A percentile compares a stretch with the other conserved stretches of the same genome.
These are phyloP conservation scores for Probosciger aterrimus DNA, from an alignment of 2,113 vertebrate genomes.

Conservation along the genomic window DNA sequence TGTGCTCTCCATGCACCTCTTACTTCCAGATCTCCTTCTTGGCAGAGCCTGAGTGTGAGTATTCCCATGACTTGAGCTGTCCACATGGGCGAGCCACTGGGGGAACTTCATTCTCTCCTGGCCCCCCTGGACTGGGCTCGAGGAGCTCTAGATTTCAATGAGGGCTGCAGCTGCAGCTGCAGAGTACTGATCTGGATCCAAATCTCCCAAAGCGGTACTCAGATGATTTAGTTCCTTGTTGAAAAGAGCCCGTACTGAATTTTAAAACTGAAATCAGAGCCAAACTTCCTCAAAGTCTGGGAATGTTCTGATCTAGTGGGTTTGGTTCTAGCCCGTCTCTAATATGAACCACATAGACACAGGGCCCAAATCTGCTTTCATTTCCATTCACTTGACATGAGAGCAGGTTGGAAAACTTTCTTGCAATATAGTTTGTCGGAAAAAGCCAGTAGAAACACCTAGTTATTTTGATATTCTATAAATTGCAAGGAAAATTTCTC, in stretches of 20 bases:
- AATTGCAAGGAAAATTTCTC: background rate
- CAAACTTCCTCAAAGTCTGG: conserved; percentile 68
- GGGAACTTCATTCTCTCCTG: background rate
- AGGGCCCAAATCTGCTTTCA: conserved; percentile 20
- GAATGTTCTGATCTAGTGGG: conserved; percentile 64
- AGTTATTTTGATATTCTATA: background rate
- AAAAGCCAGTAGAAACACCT: background rate
- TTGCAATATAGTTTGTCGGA: background rate
- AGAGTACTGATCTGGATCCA: conserved; percentile 45
- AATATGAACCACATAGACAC: conserved; percentile 47
- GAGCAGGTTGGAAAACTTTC: conserved; percentile 33
- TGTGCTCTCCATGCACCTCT: background rate
- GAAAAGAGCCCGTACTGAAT: conserved; percentile 45
- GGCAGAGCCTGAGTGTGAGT: background rate
- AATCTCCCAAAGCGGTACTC: conserved; percentile 42
- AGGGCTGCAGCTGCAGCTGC: conserved; percentile 32
- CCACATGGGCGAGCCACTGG: fast-evolving
- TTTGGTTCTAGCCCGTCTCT: conserved; percentile 28
- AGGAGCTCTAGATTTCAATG: conserved; percentile 4
- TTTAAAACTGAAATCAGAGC: conserved; percentile 57
- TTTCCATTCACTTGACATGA: conserved; percentile 28
- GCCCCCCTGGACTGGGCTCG: background rate
- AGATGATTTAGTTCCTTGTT: conserved; percentile 52
- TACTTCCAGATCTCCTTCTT: background rate
- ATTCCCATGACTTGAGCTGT: background rate